These are phyloP conservation scores for Ambastaia sidthimunki DNA, from an alignment of 2,797 vertebrate species.

Conservation along the genomic window DNA sequence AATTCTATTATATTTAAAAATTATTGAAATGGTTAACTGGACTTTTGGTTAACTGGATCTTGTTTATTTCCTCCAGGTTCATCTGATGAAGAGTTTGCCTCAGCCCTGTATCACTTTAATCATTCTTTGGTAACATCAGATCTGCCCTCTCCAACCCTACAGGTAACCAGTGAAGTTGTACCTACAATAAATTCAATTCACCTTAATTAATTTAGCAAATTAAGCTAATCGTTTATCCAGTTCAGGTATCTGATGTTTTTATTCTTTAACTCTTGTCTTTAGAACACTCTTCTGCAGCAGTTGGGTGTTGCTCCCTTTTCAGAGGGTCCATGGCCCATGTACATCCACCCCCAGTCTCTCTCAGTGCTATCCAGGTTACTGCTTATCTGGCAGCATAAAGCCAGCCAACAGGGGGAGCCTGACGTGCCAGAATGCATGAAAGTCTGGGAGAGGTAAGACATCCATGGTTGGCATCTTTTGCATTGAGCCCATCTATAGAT, in stretches of 20 bases:
- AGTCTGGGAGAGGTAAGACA: constrained; percentile 94
- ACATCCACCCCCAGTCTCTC: constrained; percentile 94
- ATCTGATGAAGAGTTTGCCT: constrained; percentile 94
- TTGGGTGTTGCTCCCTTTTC: constrained; percentile 94
- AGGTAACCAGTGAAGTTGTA: constrained; percentile 76
- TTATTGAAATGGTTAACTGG: neutral
- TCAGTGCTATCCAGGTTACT: constrained; percentile 94
- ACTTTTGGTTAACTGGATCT: neutral
- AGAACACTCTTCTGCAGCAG: constrained; percentile 95
- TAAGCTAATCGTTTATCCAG: neutral
- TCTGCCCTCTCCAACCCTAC: constrained; percentile 92
- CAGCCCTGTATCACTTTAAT: constrained; percentile 97
- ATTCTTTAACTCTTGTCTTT: constrained; percentile 53
- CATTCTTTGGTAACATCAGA: constrained; percentile 97
- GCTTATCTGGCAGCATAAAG: constrained; percentile 97
- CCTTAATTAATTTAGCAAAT: neutral
- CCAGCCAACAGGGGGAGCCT: constrained; percentile 88
- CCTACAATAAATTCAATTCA: neutral
- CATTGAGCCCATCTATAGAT: neutral
- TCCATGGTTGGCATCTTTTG: neutral
- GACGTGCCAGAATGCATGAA: constrained; percentile 96
- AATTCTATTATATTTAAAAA: neutral
- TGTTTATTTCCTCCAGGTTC: constrained; percentile 76
- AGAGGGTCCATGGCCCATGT: constrained; percentile 95
- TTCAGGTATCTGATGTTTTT: neutral